Evolutionary conservation across 2,888 invertebrate species (phyloP).

Genomic region (Therioaphis trifolii): DNA sequence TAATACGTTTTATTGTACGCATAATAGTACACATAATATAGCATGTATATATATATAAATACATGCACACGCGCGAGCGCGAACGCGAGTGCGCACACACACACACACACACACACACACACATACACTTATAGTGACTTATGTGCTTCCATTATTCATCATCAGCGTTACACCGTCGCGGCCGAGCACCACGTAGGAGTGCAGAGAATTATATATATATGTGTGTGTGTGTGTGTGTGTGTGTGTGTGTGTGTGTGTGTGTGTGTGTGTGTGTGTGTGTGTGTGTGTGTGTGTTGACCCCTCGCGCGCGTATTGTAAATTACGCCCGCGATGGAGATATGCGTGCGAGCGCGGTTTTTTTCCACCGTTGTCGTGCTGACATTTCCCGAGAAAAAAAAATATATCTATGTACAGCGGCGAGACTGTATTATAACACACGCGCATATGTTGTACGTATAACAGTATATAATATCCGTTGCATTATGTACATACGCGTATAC

Average conservation of each 20-base stretch:
- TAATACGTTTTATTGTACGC: background rate
- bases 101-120: background rate
- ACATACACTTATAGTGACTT: slow-evolving; percentile 30
- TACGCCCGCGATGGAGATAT: slow-evolving; percentile 6
- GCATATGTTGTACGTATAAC: background rate
- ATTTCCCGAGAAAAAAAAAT: slow-evolving; percentile 32
- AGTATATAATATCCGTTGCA: background rate
- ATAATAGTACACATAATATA: no score
- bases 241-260: background rate
- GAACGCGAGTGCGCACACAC: no score
- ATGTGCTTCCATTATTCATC: slow-evolving; percentile 61
- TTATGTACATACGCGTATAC: background rate
- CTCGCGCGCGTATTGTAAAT: slow-evolving; percentile 41
- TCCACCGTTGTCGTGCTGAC: slow-evolving; percentile 15
- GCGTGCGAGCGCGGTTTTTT: slow-evolving; percentile 17
- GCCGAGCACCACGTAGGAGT: slow-evolving; percentile 26
- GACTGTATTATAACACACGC: background rate
- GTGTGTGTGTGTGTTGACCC: slow-evolving; percentile 1
- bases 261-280: background rate
- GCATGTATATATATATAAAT: no score
- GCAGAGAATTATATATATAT: background rate
- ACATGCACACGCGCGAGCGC: no score
- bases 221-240: background rate
- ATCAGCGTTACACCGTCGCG: slow-evolving; percentile 20
- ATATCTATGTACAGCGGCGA: background rate